Evolutionary conservation across 2,797 vertebrate species (phyloP).

Genomic region (Anomalospiza imberbis): DNA sequence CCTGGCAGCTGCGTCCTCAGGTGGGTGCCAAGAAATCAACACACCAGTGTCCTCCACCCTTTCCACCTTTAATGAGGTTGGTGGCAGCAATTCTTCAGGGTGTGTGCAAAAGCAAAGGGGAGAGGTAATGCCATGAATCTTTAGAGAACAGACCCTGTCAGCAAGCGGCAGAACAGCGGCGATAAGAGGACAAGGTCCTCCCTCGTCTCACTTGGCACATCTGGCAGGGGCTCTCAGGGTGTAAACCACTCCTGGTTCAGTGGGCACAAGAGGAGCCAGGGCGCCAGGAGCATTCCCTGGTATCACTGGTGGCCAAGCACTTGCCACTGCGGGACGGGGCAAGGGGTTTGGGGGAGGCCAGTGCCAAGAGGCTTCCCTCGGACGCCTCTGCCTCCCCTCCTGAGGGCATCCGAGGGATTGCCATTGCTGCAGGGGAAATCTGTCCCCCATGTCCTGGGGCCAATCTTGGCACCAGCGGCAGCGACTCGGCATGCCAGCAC

Average conservation of each 20-base stretch:
- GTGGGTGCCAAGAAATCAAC: slow-evolving; percentile 91
- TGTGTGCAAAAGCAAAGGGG: slow-evolving; percentile 61
- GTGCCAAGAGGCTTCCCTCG: not conserved
- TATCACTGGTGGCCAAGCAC: not conserved
- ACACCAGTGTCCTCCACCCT: slow-evolving; percentile 91
- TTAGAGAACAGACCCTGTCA: slow-evolving; percentile 33
- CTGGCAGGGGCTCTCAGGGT: not conserved
- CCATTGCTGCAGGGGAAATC: not conserved
- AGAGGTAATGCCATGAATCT: slow-evolving; percentile 59
- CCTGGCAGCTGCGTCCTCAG: slow-evolving; percentile 74
- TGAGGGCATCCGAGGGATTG: not conserved
- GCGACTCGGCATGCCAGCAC: not conserved
- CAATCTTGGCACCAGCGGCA: fast-evolving
- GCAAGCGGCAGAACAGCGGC: not conserved
- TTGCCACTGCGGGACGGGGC: fast-evolving
- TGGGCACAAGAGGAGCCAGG: not conserved
- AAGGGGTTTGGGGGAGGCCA: fast-evolving
- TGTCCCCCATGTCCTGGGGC: not conserved
- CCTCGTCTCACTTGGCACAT: not conserved
- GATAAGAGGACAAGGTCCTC: not conserved
- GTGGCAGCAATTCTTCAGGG: slow-evolving; percentile 90
- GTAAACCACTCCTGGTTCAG: not conserved
- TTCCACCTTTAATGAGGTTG: slow-evolving; percentile 89
- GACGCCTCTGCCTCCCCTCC: not conserved
- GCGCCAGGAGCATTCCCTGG: fast-evolving